Percentiles rank a stretch among this genome's conserved stretches.
Evolutionary conservation across 2,797 vertebrate genomes (phyloP).

Genomic region (Carapus acus): DNA sequence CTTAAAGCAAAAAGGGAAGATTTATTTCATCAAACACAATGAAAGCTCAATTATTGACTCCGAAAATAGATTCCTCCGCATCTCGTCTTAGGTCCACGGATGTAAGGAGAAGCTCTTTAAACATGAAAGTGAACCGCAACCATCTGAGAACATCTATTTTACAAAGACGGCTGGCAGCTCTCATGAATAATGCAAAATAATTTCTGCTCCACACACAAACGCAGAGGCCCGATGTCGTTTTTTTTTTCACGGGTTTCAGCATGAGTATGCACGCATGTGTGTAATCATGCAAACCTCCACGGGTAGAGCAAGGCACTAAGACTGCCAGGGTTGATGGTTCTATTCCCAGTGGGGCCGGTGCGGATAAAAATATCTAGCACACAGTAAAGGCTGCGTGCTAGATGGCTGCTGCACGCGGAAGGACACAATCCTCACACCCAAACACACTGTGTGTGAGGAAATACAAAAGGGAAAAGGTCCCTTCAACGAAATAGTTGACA

Average conservation of each 20-base stretch:
- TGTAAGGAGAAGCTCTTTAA: not conserved
- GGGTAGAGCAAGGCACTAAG: constrained; percentile 8
- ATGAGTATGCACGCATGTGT: constrained; percentile 1
- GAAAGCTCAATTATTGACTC: not conserved
- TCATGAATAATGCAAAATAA: constrained; percentile 26
- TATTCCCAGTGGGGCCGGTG: constrained; percentile 6
- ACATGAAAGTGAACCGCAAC: constrained; percentile 8
- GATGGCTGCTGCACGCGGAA: constrained; percentile 2
- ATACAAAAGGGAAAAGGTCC: no score
- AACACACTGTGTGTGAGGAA: no score
- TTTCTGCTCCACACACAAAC: constrained; percentile 4
- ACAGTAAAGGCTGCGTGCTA: not conserved
- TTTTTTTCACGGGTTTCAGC: not conserved
- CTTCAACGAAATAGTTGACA: no score
- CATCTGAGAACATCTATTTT: constrained; percentile 10
- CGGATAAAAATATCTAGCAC: constrained; percentile 24
- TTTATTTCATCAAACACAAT: not conserved
- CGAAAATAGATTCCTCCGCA: not conserved
- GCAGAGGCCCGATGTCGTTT: not conserved
- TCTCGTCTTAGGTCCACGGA: not conserved
- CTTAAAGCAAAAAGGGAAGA: not conserved
- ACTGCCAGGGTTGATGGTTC: constrained; percentile 16
- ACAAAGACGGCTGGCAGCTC: constrained; percentile 5
- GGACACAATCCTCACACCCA: not conserved
- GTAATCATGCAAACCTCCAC: not conserved